A percentile compares a stretch with the other conserved stretches of the same genome.
phyloP scores from a whole-genome alignment of 2,797 vertebrate species.

The Sebastes kiyomatsui region DNA sequence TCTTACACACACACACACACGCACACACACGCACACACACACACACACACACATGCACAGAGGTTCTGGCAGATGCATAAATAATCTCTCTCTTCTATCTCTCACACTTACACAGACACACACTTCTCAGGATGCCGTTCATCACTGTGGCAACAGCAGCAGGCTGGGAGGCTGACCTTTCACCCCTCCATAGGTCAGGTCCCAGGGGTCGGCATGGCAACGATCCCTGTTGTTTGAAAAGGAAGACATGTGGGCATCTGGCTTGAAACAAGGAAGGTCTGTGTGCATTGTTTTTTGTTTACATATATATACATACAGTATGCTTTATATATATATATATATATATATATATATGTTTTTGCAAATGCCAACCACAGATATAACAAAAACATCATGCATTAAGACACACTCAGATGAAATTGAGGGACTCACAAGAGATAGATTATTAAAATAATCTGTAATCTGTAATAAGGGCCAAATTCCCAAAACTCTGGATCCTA shows the following conservation, averaged over 20 bases:
- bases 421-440: background rate
- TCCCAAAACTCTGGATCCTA: background rate
- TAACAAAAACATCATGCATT: background rate
- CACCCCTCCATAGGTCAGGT: constrained; percentile 80
- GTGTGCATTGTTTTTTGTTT: constrained; percentile 16
- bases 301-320: background rate
- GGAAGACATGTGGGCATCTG: constrained; percentile 52
- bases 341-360: background rate
- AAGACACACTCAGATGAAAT: background rate
- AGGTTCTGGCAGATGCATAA: constrained; percentile 18
- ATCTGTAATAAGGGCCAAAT: background rate
- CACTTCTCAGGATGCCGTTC: constrained; percentile 72
- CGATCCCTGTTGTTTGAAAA: constrained; percentile 47
- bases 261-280: constrained; percentile 53
- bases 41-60: constrained; percentile 3
- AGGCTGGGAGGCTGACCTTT: constrained; percentile 81
- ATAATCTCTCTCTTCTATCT: constrained; percentile 12
- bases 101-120: background rate
- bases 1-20: background rate
- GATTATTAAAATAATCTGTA: background rate
- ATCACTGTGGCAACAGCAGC: constrained; percentile 77
- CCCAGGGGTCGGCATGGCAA: constrained; percentile 57
- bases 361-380: background rate
- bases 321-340: background rate
- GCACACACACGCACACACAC: background rate